Conservation (phyloP, 2,888 invertebrate species). For the Drymonia ruficornis region DNA sequence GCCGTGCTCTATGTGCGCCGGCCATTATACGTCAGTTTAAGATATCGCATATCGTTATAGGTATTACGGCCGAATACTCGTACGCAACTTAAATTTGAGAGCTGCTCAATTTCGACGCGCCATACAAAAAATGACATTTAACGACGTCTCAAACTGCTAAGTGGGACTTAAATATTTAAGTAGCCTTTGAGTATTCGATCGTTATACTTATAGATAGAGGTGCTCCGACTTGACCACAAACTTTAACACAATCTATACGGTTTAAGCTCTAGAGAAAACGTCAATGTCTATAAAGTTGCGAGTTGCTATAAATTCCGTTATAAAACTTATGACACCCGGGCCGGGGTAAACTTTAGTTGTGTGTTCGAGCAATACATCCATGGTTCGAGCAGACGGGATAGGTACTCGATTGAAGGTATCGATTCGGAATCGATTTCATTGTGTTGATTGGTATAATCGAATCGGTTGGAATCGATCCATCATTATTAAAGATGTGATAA, state of each 20-base stretch:
- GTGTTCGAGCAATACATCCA: too few relatives aligned
- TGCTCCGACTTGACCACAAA: conserved; percentile 32
- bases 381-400: not conserved
- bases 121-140: too few relatives aligned
- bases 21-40: conserved; percentile 22
- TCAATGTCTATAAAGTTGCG: conserved; percentile 51
- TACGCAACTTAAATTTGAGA: too few relatives aligned
- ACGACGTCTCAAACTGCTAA: too few relatives aligned
- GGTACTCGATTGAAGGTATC: not conserved
- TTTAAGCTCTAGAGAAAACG: conserved; percentile 51
- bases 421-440: not conserved
- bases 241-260: conserved; percentile 49
- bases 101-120: too few relatives aligned
- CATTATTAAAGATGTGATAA: too few relatives aligned
- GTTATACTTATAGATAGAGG: conserved; percentile 7
- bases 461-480: too few relatives aligned
- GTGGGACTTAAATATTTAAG: too few relatives aligned
- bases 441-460: too few relatives aligned
- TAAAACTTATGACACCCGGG: conserved; percentile 55
- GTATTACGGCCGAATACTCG: too few relatives aligned
- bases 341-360: conserved; percentile 33
- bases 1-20: too few relatives aligned
- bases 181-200: too few relatives aligned
- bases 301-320: conserved; percentile 48
- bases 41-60: conserved; percentile 35